Evolutionary conservation across 2,888 invertebrate genomes (phyloP), one percentile per base, ranked within the genome.

Genomic region (Anaspis maculata): DNA sequence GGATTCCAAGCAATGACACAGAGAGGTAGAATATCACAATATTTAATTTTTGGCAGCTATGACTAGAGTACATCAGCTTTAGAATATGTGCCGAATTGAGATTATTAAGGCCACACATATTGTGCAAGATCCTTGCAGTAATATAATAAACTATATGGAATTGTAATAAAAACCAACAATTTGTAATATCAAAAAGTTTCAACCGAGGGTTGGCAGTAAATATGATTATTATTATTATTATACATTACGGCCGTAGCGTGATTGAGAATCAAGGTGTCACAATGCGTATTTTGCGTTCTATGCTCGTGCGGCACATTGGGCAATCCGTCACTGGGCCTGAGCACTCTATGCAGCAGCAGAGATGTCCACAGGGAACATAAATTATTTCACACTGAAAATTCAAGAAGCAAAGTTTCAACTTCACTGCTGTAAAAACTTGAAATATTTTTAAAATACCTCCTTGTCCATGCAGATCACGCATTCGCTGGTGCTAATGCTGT

Each of bases 391-490:
- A 79, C 82, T 82, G 68, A 7, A 31, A 37, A 34, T 13, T 9
- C 26, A 15, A 15, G 21, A 13, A 16, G 19, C 19, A 19, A 19
- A 19, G 19, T 19, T 19, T 19, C n/a, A n/a, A n/a, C n/a, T n/a
- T n/a, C n/a, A n/a, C n/a, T n/a, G n/a, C n/a, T n/a, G n/a, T n/a
- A n/a, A n/a, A n/a, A n/a, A n/a, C n/a, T n/a, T n/a, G n/a, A n/a
- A n/a, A n/a, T n/a, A n/a, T n/a, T n/a, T n/a, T n/a, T n/a, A n/a
- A n/a, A n/a, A n/a, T n/a, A n/a, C n/a, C n/a, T n/a, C n/a, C n/a
- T n/a, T n/a, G 63, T 88, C 87, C 76, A 90, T 76, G 61, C 89
- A 90, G 49, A 90, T 73, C 21, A 87, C 83, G 69, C 90, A 90
- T 67, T 90, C 89, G 5, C 76, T 56, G 29, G 64, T 64, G 37